Percentiles rank a stretch among this genome's conserved stretches.
Conservation (phyloP, 2,888 invertebrate genomes). For the Himalopsyche tibetana region DNA sequence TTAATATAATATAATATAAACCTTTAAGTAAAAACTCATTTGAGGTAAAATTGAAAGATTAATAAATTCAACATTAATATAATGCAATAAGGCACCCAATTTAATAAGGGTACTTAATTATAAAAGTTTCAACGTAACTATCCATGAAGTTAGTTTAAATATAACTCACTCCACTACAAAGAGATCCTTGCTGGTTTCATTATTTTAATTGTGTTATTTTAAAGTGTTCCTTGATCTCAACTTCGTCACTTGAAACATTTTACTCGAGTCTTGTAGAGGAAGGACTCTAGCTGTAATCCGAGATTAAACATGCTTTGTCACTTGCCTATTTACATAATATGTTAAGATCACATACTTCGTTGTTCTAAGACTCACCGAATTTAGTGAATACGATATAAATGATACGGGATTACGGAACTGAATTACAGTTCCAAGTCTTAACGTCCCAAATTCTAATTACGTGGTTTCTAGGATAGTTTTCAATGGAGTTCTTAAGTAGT, state of each 20-base stretch:
- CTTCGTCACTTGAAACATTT: slow-evolving; percentile 49
- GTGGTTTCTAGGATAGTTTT: too few species aligned
- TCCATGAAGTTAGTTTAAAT: not conserved
- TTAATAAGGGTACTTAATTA: too few species aligned
- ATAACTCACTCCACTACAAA: not conserved
- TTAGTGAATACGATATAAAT: slow-evolving; percentile 23
- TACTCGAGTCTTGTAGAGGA: slow-evolving; percentile 39
- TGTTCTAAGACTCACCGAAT: slow-evolving; percentile 1
- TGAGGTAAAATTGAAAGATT: too few species aligned
- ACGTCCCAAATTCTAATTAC: not conserved
- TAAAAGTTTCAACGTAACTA: too few species aligned
- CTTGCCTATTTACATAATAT: slow-evolving; percentile 64
- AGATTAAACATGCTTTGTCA: slow-evolving; percentile 65
- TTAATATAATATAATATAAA: too few species aligned
- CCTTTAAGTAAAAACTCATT: too few species aligned
- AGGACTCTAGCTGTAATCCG: slow-evolving; percentile 56
- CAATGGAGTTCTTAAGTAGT: too few species aligned
- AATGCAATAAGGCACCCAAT: too few species aligned
- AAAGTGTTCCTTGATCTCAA: slow-evolving; percentile 41
- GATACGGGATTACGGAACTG: slow-evolving; percentile 16
- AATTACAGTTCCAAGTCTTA: slow-evolving; percentile 2
- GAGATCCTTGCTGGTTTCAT: slow-evolving; percentile 33
- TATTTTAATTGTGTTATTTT: slow-evolving; percentile 50
- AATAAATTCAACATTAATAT: too few species aligned
- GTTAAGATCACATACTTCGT: slow-evolving; percentile 45